These are phyloP conservation scores for Sciaenops ocellatus DNA, from an alignment of 2,797 vertebrate genomes.

Conservation along the genomic window DNA sequence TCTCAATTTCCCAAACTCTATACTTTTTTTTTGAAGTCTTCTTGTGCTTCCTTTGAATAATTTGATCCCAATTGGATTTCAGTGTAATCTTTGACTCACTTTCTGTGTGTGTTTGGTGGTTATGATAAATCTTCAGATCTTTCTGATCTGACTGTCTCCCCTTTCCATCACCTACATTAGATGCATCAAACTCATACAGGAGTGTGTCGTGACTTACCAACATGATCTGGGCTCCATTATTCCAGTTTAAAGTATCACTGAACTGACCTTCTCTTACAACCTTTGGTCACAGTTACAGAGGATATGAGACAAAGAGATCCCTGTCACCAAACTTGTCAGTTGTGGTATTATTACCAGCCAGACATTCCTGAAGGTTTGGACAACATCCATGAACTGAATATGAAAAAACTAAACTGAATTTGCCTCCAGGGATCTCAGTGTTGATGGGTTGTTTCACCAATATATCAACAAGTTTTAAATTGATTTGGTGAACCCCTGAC, in stretches of 20 bases:
- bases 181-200: conserved; percentile 10
- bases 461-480: too few relatives aligned
- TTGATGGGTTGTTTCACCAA: not conserved
- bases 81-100: conserved; percentile 30
- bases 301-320: conserved; percentile 5
- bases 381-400: not conserved
- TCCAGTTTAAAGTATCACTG: conserved; percentile 1
- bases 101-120: conserved; percentile 18
- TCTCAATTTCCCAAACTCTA: conserved; percentile 55
- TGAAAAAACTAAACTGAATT: too few relatives aligned
- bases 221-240: conserved; percentile 6
- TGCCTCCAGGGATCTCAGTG: not conserved
- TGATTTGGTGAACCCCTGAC: too few relatives aligned
- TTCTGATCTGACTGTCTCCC: conserved; percentile 27
- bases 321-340: not conserved
- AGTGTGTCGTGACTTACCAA: conserved; percentile 11
- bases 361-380: not conserved
- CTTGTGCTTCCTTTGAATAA: conserved; percentile 55
- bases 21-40: conserved; percentile 44
- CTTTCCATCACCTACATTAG: conserved; percentile 10
- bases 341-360: not conserved
- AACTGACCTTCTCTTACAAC: conserved; percentile 11
- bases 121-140: conserved; percentile 35
- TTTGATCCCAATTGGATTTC: conserved; percentile 60
- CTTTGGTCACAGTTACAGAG: not conserved